Percentiles rank a stretch among this genome's conserved stretches.
Conservation (phyloP, 2,888 invertebrate species). For the Crocallis elinguaria region DNA sequence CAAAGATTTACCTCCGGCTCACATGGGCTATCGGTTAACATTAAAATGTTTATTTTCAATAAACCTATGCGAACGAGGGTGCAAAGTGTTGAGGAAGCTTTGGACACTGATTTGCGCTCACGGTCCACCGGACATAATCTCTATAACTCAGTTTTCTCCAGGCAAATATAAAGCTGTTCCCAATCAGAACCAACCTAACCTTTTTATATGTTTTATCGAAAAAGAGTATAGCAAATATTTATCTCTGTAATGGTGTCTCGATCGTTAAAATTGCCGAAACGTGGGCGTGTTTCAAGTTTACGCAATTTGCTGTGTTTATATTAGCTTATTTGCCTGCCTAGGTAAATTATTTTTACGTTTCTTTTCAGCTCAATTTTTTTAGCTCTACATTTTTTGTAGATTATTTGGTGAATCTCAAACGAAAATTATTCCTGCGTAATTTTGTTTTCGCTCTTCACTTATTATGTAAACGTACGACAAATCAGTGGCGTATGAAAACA, state of each 20-base stretch:
- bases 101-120: constrained; percentile 51
- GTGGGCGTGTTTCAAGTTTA: constrained; percentile 65
- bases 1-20: constrained; percentile 71
- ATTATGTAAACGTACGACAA: constrained; percentile 42
- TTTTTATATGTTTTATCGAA: constrained; percentile 23
- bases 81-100: constrained; percentile 45
- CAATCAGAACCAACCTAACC: constrained; percentile 37
- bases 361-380: neutral
- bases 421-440: constrained; percentile 3
- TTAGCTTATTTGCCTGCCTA: constrained; percentile 56
- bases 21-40: constrained; percentile 61
- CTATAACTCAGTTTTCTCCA: constrained; percentile 51
- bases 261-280: constrained; percentile 26
- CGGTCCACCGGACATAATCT: constrained; percentile 53
- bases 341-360: constrained; percentile 58
- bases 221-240: constrained; percentile 23
- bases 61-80: constrained; percentile 51
- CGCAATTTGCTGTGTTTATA: constrained; percentile 68
- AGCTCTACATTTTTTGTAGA: neutral
- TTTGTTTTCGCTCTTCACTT: constrained; percentile 42
- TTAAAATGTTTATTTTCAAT: constrained; percentile 71
- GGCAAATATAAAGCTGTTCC: constrained; percentile 49
- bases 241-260: constrained; percentile 27
- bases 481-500: constrained; percentile 53
- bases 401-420: constrained; percentile 9